These are phyloP conservation scores for Mythimna loreyi DNA, from an alignment of 2,888 invertebrate species.

Conservation along the genomic window DNA sequence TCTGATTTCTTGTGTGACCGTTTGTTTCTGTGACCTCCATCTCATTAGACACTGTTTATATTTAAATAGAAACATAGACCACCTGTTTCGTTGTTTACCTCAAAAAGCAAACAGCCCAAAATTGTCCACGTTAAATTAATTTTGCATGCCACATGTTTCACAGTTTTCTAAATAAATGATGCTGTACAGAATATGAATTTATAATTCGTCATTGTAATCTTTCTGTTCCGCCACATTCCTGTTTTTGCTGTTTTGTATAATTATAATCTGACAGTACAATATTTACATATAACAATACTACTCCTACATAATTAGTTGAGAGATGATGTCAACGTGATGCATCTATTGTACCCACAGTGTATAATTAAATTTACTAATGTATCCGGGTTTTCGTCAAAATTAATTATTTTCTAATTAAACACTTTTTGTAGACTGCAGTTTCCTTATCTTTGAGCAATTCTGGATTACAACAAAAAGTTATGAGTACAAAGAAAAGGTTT, in stretches of 20 bases:
- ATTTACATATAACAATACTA: constrained; percentile 61
- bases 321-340: constrained; percentile 60
- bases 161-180: constrained; percentile 10
- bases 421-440: constrained; percentile 37
- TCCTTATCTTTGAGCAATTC: constrained; percentile 18
- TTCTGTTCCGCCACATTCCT: constrained; percentile 48
- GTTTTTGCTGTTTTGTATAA: constrained; percentile 53
- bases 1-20: neutral
- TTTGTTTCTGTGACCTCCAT: neutral
- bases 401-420: constrained; percentile 42
- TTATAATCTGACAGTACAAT: constrained; percentile 51
- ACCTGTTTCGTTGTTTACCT: neutral
- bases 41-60: neutral
- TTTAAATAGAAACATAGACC: neutral
- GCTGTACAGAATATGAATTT: constrained; percentile 33
- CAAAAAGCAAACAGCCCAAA: neutral
- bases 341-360: constrained; percentile 38
- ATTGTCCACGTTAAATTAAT: neutral
- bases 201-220: constrained; percentile 50
- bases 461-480: constrained; percentile 11
- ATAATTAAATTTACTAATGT: constrained; percentile 53
- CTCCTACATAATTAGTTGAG: constrained; percentile 49
- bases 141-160: constrained; percentile 6
- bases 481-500: neutral
- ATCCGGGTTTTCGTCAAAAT: constrained; percentile 56